Conservation (phyloP, 53 echinoderm and acorn worm species). For the Crossaster papposus region DNA sequence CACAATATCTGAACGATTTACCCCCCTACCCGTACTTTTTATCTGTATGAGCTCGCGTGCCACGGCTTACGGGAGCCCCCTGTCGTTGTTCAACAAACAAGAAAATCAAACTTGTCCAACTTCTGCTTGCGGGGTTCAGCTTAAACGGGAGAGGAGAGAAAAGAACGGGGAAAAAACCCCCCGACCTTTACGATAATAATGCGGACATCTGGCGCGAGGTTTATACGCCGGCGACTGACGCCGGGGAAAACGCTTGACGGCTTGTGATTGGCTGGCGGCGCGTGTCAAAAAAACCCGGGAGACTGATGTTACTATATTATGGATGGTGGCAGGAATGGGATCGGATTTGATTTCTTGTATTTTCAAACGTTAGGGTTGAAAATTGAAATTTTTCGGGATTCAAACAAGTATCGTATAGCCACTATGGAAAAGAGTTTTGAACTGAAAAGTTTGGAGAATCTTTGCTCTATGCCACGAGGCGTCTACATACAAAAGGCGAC, state of each 20-base stretch:
- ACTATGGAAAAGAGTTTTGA: neutral
- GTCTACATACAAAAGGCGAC: no score
- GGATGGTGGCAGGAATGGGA: constrained; percentile 9
- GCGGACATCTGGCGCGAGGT: constrained; percentile 42
- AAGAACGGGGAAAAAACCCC: neutral
- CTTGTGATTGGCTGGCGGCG: constrained; percentile 43
- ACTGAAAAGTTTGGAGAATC: neutral
- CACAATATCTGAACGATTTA: constrained; percentile 10
- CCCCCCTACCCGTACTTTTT: neutral
- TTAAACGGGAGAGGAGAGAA: neutral
- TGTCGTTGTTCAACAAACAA: neutral
- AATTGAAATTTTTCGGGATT: neutral
- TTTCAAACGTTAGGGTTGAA: neutral
- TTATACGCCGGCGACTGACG: constrained; percentile 28
- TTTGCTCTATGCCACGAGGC: no score
- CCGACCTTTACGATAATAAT: constrained; percentile 44
- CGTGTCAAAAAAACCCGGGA: constrained; percentile 21
- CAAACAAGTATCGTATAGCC: neutral
- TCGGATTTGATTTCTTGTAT: constrained; percentile 18
- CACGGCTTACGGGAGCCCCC: constrained; percentile 34
- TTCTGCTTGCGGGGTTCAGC: constrained; percentile 9
- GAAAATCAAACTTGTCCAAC: neutral
- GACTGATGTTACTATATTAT: neutral
- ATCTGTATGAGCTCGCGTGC: constrained; percentile 25
- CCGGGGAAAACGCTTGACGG: constrained; percentile 11